Evolutionary conservation across 1,140 invertebrate genomes (phyloP).

Genomic region (Drosophila kurseongensis): DNA sequence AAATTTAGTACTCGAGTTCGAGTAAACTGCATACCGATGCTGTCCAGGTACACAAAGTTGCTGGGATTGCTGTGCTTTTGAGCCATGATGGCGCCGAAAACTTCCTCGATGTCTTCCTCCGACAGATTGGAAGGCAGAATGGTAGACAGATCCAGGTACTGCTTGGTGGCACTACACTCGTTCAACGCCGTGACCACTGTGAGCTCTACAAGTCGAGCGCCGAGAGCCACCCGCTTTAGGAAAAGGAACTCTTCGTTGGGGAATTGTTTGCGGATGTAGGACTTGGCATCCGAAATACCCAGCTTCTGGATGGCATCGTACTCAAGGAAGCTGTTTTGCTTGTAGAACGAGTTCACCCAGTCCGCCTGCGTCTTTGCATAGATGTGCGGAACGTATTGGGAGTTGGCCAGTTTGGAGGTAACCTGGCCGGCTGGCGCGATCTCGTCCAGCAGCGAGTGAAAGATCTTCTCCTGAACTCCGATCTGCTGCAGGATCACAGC

Average conservation of each 20-base stretch:
- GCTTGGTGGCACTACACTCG: constrained; percentile 90
- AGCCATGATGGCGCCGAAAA: constrained; percentile 89
- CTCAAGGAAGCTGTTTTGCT: constrained; percentile 97
- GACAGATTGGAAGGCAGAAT: constrained; percentile 92
- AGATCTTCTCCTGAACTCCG: constrained; percentile 93
- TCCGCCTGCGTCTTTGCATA: constrained; percentile 94
- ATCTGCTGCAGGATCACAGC: constrained; percentile 92
- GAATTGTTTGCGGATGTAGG: constrained; percentile 92
- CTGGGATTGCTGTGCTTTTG: constrained; percentile 84
- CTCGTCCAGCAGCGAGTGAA: constrained; percentile 90
- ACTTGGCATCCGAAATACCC: constrained; percentile 94
- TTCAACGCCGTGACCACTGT: constrained; percentile 89
- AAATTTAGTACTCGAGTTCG: no score
- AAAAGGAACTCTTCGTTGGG: constrained; percentile 89
- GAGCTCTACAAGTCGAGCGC: constrained; percentile 84
- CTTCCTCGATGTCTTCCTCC: constrained; percentile 89
- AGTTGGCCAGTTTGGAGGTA: constrained; percentile 91
- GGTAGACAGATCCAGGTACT: constrained; percentile 92
- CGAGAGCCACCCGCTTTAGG: constrained; percentile 92
- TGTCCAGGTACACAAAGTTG: constrained; percentile 85
- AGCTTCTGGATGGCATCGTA: constrained; percentile 95
- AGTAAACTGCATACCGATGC: constrained; percentile 83
- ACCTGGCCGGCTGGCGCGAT: constrained; percentile 91
- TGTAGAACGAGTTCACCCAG: constrained; percentile 96
- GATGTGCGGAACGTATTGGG: constrained; percentile 94